These are phyloP conservation scores for Corticium candelabrum DNA, from an alignment of 37 sponge, comb jelly and placozoan species.

Conservation along the genomic window DNA sequence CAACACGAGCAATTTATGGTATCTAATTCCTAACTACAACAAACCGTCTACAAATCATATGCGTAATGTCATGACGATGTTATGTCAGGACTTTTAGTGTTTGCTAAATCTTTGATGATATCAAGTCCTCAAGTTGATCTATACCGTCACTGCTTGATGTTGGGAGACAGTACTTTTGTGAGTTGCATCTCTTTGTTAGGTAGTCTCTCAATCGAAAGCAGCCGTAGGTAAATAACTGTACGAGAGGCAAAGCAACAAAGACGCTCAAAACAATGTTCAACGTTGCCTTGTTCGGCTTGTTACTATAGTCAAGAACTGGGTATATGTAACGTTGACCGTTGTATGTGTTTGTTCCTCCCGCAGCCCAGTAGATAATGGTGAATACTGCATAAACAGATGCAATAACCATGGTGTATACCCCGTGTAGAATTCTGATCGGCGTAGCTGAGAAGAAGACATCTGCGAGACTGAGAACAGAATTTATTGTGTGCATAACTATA, in stretches of 20 bases:
- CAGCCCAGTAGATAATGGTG: conserved; percentile 46
- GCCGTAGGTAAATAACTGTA: conserved; percentile 26
- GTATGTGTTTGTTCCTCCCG: conserved; percentile 23
- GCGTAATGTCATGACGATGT: no score
- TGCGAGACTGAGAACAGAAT: conserved; percentile 30
- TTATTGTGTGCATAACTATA: conserved; percentile 33
- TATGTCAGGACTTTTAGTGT: no score
- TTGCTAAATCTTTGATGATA: no score
- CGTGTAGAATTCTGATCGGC: conserved; percentile 29
- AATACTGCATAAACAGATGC: conserved; percentile 28
- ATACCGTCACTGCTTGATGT: no score
- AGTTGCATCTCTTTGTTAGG: neutral
- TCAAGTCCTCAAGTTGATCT: no score
- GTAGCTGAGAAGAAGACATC: conserved; percentile 36
- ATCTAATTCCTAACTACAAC: no score
- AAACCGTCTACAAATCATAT: no score
- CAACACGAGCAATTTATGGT: no score
- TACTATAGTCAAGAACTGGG: conserved; percentile 37
- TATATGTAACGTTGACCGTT: conserved; percentile 40
- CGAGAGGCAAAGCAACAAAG: conserved; percentile 34
- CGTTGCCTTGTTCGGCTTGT: conserved; percentile 22
- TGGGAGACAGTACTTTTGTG: no score
- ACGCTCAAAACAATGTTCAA: neutral
- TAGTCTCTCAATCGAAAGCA: neutral
- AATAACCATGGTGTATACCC: conserved; percentile 12